Evolutionary conservation across 1,140 invertebrate species (phyloP), one percentile per base, ranked within the genome.

Genomic region (Apis dorsata): DNA sequence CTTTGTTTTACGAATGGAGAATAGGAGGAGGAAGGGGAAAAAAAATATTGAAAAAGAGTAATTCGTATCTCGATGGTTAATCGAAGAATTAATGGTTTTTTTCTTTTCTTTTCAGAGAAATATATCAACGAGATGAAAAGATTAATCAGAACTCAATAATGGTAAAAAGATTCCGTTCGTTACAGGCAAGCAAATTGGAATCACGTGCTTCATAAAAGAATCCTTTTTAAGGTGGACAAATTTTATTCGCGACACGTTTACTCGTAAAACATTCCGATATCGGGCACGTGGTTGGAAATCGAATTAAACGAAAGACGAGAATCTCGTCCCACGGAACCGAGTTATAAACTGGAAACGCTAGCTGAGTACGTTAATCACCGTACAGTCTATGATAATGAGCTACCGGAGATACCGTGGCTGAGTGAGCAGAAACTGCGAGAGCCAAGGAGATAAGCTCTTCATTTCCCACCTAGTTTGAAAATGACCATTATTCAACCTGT

Each of bases 301-400:
- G 51, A 66, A 80, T 80, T 65, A 80, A 73, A n/a, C 70, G 24
- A 66, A 21, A 2, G 34, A 28, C 55, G 44, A 28, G 44, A 28
- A 19, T 70, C 57, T 34, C 15, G 53, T 72, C 9, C 17, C n/a
- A 34, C 19, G 17, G 7, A 9, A 2, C 28, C 15, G 60, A 44
- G 62, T 81, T 76, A 60, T 34, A 60, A 81, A 69, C 62, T 81
- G 72, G 28, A 68, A 68, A 49, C 73, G 34, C 13, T 63, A 24
- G n/a, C 9, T 44, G 34, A 77, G 63, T 44, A 68, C 80, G 73
- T 81, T 81, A 76, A 81, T 76, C 80, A 76, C 44, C 24, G 63
- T 65, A 44, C n/a, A 59, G 72, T 59, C 63, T 53, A 81, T 69
- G 72, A 76, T 81, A 81, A 81, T 69, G 73, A 77, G 63, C 15